phyloP scores from a whole-genome alignment of 2,113 vertebrate species.

The Poicephalus gulielmi region DNA sequence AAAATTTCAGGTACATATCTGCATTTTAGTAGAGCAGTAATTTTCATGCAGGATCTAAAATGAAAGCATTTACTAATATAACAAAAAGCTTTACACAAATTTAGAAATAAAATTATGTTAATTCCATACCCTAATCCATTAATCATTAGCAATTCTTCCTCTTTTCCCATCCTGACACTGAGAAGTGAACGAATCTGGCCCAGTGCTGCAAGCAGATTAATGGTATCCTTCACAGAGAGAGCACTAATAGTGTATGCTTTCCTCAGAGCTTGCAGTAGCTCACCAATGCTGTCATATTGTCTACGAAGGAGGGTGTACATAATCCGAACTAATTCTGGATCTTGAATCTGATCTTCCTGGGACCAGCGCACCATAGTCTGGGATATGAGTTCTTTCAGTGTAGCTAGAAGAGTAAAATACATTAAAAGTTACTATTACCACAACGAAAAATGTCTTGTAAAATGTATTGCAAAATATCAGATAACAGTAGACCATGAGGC shows the following conservation, averaged over 20 bases:
- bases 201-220: slow-evolving; percentile 90
- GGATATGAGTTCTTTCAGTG: slow-evolving; percentile 94
- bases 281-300: slow-evolving; percentile 97
- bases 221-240: slow-evolving; percentile 90
- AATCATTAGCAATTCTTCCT: slow-evolving; percentile 98
- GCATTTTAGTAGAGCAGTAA: neutral
- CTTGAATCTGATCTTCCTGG: slow-evolving; percentile 94
- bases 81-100: neutral
- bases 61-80: neutral
- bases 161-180: slow-evolving; percentile 96
- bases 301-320: slow-evolving; percentile 95
- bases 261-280: slow-evolving; percentile 90
- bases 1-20: neutral
- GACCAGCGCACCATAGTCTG: slow-evolving; percentile 98
- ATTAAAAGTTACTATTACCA: neutral
- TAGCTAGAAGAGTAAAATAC: slow-evolving; percentile 75
- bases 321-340: slow-evolving; percentile 91
- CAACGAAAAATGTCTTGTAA: neutral
- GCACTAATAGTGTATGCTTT: slow-evolving; percentile 97
- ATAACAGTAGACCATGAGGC: neutral
- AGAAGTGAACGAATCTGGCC: slow-evolving; percentile 96
- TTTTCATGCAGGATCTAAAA: neutral
- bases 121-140: slow-evolving; percentile 89
- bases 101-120: neutral
- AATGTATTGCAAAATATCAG: neutral